phyloP scores from a whole-genome alignment of 2,888 invertebrate genomes.

The Caenorhabditis parvicauda region DNA sequence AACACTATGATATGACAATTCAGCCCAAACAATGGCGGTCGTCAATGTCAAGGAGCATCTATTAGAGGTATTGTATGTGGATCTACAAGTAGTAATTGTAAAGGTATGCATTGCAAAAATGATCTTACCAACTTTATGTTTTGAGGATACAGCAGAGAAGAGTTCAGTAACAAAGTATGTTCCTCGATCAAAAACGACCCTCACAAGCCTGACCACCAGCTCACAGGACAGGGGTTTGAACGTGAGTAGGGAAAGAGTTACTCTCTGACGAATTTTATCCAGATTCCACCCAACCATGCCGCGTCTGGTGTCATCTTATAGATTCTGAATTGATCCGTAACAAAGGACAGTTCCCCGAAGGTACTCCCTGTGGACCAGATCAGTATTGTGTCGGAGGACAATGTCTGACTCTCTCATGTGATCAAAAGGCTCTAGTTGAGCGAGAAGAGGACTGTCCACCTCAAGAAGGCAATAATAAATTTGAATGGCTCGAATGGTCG shows the following conservation, averaged over 20 bases:
- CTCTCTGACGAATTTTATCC: constrained; percentile 5
- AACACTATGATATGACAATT: constrained; percentile 6
- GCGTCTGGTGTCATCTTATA: constrained; percentile 62
- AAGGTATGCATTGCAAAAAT: background rate
- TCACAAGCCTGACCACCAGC: constrained; percentile 53
- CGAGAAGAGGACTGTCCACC: constrained; percentile 45
- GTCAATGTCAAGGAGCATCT: constrained; percentile 49
- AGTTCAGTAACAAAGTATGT: constrained; percentile 53
- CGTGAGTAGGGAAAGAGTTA: constrained; percentile 30
- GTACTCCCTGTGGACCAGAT: constrained; percentile 58
- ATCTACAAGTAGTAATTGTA: constrained; percentile 31
- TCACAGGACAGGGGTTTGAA: constrained; percentile 59
- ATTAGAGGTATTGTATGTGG: constrained; percentile 59
- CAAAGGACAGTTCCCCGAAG: constrained; percentile 62
- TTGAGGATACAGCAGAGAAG: constrained; percentile 44
- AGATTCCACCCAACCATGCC: constrained; percentile 61
- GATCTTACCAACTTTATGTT: background rate
- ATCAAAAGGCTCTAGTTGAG: constrained; percentile 50
- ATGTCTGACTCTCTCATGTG: constrained; percentile 51
- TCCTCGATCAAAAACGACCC: constrained; percentile 49
- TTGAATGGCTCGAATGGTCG: constrained; percentile 33
- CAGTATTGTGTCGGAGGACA: constrained; percentile 58
- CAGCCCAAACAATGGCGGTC: constrained; percentile 62
- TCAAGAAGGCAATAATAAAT: constrained; percentile 15
- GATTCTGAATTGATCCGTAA: constrained; percentile 61